phyloP scores from a whole-genome alignment of 2,797 vertebrate species.

The Sebastes minor region DNA sequence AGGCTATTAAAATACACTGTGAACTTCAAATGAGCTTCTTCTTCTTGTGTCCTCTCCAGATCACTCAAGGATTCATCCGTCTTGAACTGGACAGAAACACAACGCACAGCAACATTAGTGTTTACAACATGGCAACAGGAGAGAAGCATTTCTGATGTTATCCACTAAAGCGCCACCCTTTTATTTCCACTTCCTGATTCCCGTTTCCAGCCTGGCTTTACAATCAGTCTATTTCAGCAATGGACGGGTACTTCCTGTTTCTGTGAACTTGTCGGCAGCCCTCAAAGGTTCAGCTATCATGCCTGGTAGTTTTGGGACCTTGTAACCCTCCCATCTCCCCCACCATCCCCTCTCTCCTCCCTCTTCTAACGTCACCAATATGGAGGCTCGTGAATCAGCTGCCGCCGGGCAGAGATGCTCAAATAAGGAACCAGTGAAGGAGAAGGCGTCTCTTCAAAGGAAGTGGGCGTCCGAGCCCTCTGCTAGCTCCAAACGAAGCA shows the following conservation, averaged over 20 bases:
- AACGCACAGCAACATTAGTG: conserved; percentile 17
- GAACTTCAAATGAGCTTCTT: neutral
- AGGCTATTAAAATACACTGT: neutral
- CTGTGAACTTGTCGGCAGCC: conserved; percentile 86
- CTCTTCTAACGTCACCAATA: conserved; percentile 74
- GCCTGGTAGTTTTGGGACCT: conserved; percentile 57
- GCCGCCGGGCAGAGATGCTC: conserved; percentile 90
- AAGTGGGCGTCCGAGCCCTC: conserved; percentile 94
- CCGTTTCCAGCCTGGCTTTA: conserved; percentile 62
- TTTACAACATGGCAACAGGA: conserved; percentile 58
- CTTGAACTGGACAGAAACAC: conserved; percentile 51
- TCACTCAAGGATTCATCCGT: conserved; percentile 42
- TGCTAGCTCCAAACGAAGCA: conserved; percentile 89
- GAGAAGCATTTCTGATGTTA: conserved; percentile 64
- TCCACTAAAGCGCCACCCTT: conserved; percentile 27
- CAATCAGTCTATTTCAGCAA: conserved; percentile 74
- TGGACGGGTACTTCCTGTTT: conserved; percentile 83
- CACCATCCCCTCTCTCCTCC: conserved; percentile 19
- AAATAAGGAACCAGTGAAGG: conserved; percentile 87
- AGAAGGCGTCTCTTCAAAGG: conserved; percentile 88
- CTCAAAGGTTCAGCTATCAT: conserved; percentile 79
- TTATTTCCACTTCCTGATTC: conserved; percentile 41
- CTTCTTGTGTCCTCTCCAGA: conserved; percentile 37
- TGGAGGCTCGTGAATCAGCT: conserved; percentile 92
- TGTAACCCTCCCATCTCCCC: conserved; percentile 54